Evolutionary conservation across 1,140 invertebrate genomes (phyloP).

Genomic region (Helicoverpa zea): DNA sequence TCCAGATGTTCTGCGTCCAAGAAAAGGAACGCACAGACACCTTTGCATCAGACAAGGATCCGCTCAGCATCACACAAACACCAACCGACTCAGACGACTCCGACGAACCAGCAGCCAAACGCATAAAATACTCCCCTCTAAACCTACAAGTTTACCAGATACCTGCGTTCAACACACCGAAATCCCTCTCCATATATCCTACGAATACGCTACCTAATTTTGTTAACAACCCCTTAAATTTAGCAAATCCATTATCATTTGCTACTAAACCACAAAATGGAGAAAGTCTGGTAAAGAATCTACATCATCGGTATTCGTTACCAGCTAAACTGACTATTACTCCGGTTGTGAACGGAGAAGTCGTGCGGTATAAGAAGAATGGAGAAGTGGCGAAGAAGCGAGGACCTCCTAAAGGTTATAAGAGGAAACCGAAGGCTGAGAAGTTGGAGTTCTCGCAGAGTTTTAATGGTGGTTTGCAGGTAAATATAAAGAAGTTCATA

Average conservation of each 20-base stretch:
- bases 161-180: constrained; percentile 74
- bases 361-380: constrained; percentile 81
- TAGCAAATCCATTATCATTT: constrained; percentile 77
- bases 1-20: constrained; percentile 83
- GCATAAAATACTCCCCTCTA: constrained; percentile 70
- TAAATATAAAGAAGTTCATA: not conserved
- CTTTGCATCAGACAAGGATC: constrained; percentile 74
- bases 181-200: constrained; percentile 73
- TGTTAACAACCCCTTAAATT: constrained; percentile 80
- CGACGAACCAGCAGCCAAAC: constrained; percentile 75
- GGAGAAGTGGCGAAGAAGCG: constrained; percentile 80
- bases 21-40: constrained; percentile 72
- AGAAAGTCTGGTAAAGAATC: constrained; percentile 69
- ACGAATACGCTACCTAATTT: constrained; percentile 75
- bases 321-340: constrained; percentile 78
- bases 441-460: constrained; percentile 73
- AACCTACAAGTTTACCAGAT: constrained; percentile 81
- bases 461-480: constrained; percentile 72
- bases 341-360: constrained; percentile 71
- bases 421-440: constrained; percentile 74
- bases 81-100: constrained; percentile 68
- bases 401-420: constrained; percentile 80
- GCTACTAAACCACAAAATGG: constrained; percentile 58
- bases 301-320: constrained; percentile 75
- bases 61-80: constrained; percentile 61